phyloP scores from a whole-genome alignment of 2,888 invertebrate species.

The Himalopsyche kuldschensis region DNA sequence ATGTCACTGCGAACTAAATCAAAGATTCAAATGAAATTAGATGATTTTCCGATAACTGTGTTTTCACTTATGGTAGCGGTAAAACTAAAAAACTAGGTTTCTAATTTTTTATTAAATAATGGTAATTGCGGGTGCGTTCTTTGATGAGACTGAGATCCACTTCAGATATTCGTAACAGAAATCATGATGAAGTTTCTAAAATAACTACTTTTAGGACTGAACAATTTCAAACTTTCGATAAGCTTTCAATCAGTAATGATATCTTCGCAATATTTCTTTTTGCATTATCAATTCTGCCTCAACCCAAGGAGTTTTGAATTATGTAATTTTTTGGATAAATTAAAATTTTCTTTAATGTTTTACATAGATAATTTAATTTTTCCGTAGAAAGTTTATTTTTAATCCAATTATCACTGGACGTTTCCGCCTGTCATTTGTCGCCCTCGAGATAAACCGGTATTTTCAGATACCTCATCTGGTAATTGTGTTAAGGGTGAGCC shows the following conservation, averaged over 20 bases:
- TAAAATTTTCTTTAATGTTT: not conserved
- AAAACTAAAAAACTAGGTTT: too few species aligned
- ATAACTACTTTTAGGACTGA: too few species aligned
- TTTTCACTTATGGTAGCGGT: too few species aligned
- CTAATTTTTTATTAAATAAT: too few species aligned
- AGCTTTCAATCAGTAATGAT: not conserved
- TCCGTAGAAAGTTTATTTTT: not conserved
- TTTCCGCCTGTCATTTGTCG: not conserved
- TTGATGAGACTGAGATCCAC: too few species aligned
- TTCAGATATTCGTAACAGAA: too few species aligned
- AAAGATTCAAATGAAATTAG: too few species aligned
- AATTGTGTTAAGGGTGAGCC: not conserved
- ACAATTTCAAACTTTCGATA: not conserved
- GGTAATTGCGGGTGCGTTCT: too few species aligned
- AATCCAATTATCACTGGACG: not conserved
- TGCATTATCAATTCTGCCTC: not conserved
- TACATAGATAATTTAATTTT: not conserved
- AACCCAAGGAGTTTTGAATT: not conserved
- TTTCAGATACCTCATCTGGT: not conserved
- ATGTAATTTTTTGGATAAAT: not conserved
- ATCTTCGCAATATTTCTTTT: not conserved
- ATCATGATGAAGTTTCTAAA: too few species aligned
- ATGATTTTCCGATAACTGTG: too few species aligned
- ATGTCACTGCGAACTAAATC: too few species aligned
- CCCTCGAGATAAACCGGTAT: not conserved